phyloP scores from a whole-genome alignment of 2,888 invertebrate genomes.

The Andrena chrysosceles region DNA sequence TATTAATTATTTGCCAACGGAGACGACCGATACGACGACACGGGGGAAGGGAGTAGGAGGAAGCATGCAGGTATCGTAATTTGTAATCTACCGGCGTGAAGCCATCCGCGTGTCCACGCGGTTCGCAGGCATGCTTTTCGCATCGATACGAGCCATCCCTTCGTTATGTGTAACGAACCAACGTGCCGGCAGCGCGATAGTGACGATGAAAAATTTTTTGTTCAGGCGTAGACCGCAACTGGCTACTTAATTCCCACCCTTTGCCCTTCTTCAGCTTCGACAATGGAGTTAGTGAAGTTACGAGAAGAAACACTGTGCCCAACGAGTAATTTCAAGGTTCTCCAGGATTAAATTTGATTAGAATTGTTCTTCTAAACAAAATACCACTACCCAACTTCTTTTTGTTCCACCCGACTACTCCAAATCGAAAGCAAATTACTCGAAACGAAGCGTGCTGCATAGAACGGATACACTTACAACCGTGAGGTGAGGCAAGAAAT shows the following conservation, averaged over 20 bases:
- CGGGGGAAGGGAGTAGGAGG: slow-evolving; percentile 10
- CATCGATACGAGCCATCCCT: slow-evolving; percentile 72
- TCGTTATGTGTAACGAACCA: slow-evolving; percentile 69
- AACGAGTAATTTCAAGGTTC: no score
- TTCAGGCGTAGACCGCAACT: background rate
- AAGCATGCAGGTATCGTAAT: slow-evolving; percentile 76
- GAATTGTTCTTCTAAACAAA: no score
- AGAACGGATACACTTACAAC: background rate
- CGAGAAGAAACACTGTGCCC: no score
- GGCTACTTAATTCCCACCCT: background rate
- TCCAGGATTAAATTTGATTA: no score
- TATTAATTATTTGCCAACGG: slow-evolving; percentile 83
- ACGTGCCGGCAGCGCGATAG: slow-evolving; percentile 28
- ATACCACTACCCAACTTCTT: no score
- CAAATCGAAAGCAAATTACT: background rate
- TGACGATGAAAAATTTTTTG: slow-evolving; percentile 57
- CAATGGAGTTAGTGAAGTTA: background rate
- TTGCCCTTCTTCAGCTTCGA: background rate
- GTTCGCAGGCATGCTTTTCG: slow-evolving; percentile 67
- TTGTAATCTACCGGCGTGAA: slow-evolving; percentile 80
- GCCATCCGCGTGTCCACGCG: slow-evolving; percentile 65
- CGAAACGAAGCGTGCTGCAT: background rate
- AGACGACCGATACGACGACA: slow-evolving; percentile 64
- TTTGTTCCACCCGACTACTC: no score
- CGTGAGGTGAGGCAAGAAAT: background rate